phyloP scores from a whole-genome alignment of 2,113 vertebrate species.

The Pelecanus crispus region DNA sequence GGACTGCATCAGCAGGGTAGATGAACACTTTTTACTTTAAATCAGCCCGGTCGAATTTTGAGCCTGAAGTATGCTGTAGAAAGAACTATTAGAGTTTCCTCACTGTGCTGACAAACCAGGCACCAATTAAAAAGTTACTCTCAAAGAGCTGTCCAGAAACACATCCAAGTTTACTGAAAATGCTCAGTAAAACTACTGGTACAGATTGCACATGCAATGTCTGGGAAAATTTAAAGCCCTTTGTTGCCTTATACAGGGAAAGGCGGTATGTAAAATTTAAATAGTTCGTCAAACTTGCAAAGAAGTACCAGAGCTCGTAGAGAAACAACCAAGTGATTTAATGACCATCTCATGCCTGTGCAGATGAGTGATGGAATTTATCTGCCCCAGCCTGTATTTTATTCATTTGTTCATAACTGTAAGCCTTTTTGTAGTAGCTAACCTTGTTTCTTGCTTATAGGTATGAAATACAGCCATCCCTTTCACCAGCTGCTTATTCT shows the following conservation, averaged over 20 bases:
- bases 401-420: neutral
- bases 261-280: neutral
- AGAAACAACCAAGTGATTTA: neutral
- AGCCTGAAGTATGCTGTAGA: neutral
- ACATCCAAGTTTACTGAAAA: neutral
- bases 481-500: neutral
- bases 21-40: neutral
- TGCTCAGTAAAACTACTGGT: neutral
- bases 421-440: neutral
- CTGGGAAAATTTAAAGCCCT: neutral
- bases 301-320: neutral
- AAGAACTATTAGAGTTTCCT: neutral
- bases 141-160: neutral
- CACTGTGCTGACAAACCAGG: neutral
- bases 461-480: neutral
- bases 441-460: neutral
- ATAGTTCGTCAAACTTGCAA: neutral
- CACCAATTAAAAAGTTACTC: neutral
- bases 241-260: neutral
- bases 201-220: rapidly evolving
- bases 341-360: neutral
- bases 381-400: neutral
- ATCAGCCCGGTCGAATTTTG: neutral
- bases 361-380: rapidly evolving
- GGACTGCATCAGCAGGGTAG: neutral